A percentile compares a stretch with the other conserved stretches of the same genome.
These are phyloP conservation scores for Heptranchias perlo DNA, from an alignment of 2,113 vertebrate genomes.

Conservation along the genomic window DNA sequence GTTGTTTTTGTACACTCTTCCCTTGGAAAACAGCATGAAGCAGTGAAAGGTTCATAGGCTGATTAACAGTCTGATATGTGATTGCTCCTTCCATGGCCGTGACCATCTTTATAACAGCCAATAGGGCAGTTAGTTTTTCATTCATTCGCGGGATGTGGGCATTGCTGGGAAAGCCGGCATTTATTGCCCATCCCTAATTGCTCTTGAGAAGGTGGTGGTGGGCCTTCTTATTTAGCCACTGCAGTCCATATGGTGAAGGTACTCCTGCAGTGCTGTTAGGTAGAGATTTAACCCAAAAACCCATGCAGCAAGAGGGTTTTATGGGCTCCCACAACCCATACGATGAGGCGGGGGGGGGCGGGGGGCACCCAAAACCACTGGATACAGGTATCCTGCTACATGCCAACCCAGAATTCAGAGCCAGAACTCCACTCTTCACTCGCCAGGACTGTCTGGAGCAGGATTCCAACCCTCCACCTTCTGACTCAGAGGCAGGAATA, in stretches of 20 bases:
- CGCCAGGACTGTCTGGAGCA: background rate
- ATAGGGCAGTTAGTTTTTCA: background rate
- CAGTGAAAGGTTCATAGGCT: too few relatives aligned
- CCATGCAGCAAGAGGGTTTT: background rate
- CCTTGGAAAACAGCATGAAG: too few relatives aligned
- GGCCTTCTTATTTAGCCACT: too few relatives aligned
- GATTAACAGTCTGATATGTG: background rate
- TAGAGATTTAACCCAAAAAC: background rate
- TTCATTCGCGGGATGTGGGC: background rate
- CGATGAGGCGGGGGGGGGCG: background rate
- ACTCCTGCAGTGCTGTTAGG: too few relatives aligned
- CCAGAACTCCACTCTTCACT: background rate
- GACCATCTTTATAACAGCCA: background rate
- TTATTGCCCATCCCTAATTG: background rate
- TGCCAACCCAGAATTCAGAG: background rate
- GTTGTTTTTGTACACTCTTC: too few relatives aligned
- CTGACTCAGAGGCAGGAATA: background rate
- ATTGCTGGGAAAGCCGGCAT: background rate
- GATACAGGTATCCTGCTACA: background rate
- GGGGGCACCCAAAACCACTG: background rate
- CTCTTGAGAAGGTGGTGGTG: too few relatives aligned
- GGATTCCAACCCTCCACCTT: background rate
- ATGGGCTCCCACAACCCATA: background rate
- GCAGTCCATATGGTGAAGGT: too few relatives aligned
- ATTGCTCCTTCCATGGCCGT: too few relatives aligned